A percentile compares a stretch with the other conserved stretches of the same genome.
Conservation (phyloP, 2,113 vertebrate species). For the Strix uralensis region DNA sequence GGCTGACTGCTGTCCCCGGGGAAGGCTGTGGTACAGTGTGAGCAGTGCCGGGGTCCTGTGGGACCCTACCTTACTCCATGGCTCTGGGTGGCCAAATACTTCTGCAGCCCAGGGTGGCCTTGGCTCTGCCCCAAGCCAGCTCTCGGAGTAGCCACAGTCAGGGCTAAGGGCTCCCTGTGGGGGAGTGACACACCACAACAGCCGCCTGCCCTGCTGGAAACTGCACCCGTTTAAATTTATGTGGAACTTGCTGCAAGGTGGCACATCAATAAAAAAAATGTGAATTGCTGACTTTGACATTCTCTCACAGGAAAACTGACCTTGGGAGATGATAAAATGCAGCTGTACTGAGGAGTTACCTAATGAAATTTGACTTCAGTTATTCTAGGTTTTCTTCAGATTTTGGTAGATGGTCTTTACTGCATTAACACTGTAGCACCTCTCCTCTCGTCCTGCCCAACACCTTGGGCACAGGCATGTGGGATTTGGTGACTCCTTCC, state of each 20-base stretch:
- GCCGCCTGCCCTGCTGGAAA: not conserved
- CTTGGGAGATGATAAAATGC: not conserved
- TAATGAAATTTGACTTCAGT: not conserved
- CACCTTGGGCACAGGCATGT: not conserved
- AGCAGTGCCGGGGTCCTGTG: fast-evolving
- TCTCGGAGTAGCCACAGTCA: not conserved
- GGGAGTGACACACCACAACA: not conserved
- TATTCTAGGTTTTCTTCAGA: not conserved
- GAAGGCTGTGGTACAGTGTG: not conserved
- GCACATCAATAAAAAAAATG: not conserved
- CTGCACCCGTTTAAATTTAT: not conserved
- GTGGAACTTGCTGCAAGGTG: not conserved
- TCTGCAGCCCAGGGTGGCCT: not conserved
- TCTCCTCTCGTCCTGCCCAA: not conserved
- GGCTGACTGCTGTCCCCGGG: not conserved
- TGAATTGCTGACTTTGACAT: not conserved
- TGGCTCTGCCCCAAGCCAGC: not conserved
- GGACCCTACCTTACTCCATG: fast-evolving
- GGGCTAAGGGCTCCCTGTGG: fast-evolving
- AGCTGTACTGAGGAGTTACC: not conserved
- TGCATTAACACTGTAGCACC: not conserved
- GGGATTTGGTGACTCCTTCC: not conserved
- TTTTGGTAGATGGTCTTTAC: not conserved
- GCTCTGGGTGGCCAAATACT: not conserved
- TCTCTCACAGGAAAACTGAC: not conserved